These are phyloP conservation scores for Axis porcinus DNA, from an alignment of 2,113 vertebrate species.

Conservation along the genomic window DNA sequence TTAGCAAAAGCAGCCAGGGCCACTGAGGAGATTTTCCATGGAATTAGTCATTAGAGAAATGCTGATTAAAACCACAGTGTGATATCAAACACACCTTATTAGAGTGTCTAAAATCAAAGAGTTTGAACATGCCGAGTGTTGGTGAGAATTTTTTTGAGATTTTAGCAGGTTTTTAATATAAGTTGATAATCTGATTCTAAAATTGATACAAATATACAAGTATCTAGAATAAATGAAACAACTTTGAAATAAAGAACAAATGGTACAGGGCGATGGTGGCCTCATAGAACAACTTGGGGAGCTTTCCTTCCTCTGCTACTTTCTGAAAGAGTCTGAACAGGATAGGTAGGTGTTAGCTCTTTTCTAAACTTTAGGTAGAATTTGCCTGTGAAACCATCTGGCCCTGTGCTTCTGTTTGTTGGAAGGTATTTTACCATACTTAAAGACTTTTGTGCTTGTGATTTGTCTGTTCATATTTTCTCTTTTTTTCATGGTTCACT, in stretches of 20 bases:
- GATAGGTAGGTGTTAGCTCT: background rate
- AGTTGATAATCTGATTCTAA: background rate
- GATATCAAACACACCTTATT: background rate
- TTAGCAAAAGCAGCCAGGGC: background rate
- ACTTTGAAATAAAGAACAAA: background rate
- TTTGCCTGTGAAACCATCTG: background rate
- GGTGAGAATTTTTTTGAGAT: background rate
- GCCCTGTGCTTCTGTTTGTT: background rate
- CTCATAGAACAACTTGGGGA: background rate
- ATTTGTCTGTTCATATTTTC: background rate
- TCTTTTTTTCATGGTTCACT: background rate
- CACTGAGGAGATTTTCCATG: background rate
- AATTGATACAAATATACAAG: background rate
- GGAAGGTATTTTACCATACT: background rate
- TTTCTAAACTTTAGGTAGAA: background rate
- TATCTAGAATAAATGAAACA: background rate
- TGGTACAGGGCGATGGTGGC: background rate
- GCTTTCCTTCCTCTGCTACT: background rate
- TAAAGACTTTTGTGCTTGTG: background rate
- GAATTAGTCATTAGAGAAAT: background rate
- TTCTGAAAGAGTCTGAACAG: background rate
- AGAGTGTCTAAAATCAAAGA: background rate
- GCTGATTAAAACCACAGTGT: background rate
- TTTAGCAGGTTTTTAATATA: background rate
- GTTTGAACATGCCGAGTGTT: background rate